These are phyloP conservation scores for Hemibagrus wyckioides DNA, from an alignment of 2,113 vertebrate species.

Conservation along the genomic window DNA sequence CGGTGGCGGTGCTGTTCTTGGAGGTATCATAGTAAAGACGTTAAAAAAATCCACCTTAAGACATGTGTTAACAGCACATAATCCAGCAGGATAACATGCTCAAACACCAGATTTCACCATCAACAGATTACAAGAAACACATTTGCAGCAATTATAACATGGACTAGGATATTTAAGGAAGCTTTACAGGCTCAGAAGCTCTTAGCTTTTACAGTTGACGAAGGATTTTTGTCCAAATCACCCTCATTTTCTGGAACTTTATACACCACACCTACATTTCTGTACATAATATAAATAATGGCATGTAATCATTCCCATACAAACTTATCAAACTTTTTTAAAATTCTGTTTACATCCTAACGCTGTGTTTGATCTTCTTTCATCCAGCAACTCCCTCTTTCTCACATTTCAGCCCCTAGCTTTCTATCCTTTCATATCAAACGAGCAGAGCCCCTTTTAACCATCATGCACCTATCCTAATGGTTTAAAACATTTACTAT, in stretches of 20 bases:
- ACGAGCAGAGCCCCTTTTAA: constrained; percentile 36
- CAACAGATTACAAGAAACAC: neutral
- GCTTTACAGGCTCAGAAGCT: neutral
- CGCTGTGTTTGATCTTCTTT: constrained; percentile 20
- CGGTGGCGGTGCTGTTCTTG: neutral
- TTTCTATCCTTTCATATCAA: constrained; percentile 36
- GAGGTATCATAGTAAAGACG: neutral
- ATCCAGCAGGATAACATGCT: neutral
- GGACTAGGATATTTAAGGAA: neutral
- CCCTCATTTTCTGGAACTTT: neutral
- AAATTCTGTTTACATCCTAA: neutral
- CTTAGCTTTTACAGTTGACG: neutral
- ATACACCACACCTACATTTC: neutral
- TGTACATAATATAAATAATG: neutral
- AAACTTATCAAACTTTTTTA: neutral
- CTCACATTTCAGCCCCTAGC: neutral
- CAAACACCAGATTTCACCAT: neutral
- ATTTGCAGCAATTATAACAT: neutral
- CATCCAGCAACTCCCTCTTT: neutral
- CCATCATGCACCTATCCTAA: constrained; percentile 35
- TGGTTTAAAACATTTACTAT: constrained; percentile 46
- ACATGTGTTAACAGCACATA: neutral
- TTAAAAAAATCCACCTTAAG: neutral
- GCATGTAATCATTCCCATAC: neutral
- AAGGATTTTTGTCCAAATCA: no score